These are phyloP conservation scores for Prochilodus magdalenae DNA, from an alignment of 2,113 vertebrate genomes.

Conservation along the genomic window DNA sequence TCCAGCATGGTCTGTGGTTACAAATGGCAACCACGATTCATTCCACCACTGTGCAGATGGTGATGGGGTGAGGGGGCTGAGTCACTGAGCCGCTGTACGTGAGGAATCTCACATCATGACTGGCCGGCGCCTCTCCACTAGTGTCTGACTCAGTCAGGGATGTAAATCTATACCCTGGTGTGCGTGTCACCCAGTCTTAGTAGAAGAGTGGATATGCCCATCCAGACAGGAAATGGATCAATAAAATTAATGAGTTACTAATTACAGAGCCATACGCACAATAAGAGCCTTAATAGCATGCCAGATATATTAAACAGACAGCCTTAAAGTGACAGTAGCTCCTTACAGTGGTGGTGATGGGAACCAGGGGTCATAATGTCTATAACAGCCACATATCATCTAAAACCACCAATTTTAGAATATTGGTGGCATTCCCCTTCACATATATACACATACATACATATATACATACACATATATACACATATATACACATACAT, in stretches of 20 bases:
- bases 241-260: not conserved
- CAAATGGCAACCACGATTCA: not conserved
- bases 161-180: slow-evolving; percentile 6
- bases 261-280: not conserved
- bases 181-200: not conserved
- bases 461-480: too few species aligned
- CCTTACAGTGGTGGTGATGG: too few species aligned
- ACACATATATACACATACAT: too few species aligned
- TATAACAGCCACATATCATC: too few species aligned
- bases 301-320: too few species aligned
- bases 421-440: too few species aligned
- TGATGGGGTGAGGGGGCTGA: not conserved
- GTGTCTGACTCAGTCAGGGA: slow-evolving; percentile 60
- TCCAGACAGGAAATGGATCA: not conserved
- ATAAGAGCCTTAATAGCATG: too few species aligned
- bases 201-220: not conserved
- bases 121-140: not conserved
- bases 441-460: too few species aligned
- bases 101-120: slow-evolving; percentile 67
- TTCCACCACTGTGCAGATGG: not conserved
- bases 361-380: too few species aligned
- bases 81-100: slow-evolving; percentile 63
- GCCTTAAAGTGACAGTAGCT: too few species aligned
- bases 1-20: not conserved
- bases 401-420: too few species aligned